Base-by-base conservation (phyloP, 2,797 vertebrate species). In the Pygocentrus nattereri region DNA sequence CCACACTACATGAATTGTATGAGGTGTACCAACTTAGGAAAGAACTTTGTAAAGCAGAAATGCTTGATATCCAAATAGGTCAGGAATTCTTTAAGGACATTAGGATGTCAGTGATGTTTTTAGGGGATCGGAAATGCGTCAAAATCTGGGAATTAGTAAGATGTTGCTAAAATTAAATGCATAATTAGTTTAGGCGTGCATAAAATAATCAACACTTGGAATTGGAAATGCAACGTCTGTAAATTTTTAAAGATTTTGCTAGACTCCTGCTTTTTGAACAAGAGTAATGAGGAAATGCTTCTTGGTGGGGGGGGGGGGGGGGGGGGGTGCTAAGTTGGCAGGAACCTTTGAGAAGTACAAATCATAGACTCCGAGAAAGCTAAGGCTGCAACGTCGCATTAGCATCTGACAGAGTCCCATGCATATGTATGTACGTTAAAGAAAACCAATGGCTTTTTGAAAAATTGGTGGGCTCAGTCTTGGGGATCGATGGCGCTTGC, bases 31-130 rank as follows among this genome's bases (percentile, higher is more conserved):
- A 41, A 27, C 58, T 2, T 23, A 18, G 49, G 47, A 44, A 30
- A 54, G 25, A 30, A 31, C 56, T 31, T 31, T 18, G 8, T n/a
- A 61, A 59, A 47, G 70, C 44, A 15, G 56, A 52, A 59, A 34
- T 47, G 34, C 44, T 64, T 71, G 44, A 56, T 80, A 30, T 15
- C 30, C 16, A 80, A 84, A 76, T 84, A 67, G 78, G 82, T 80
- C 78, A 76, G 38, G 25, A 56, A 34, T 69, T 41, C 67, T 76
- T 80, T 79, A 80, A 54, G 54, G 71, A 74, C 73, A 64, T 31
- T 27, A 23, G 10, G 44, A 47, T 54, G 58, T 31, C n/a, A 50
- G 16, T 50, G 76, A 61, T 59, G 69, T 59, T 71, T 82, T 82
- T 78, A 74, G 70, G 64, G 70, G 1, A 10, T 12, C 1, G 41